phyloP scores from a whole-genome alignment of 2,888 invertebrate genomes.

The Phyto melanocephala region DNA sequence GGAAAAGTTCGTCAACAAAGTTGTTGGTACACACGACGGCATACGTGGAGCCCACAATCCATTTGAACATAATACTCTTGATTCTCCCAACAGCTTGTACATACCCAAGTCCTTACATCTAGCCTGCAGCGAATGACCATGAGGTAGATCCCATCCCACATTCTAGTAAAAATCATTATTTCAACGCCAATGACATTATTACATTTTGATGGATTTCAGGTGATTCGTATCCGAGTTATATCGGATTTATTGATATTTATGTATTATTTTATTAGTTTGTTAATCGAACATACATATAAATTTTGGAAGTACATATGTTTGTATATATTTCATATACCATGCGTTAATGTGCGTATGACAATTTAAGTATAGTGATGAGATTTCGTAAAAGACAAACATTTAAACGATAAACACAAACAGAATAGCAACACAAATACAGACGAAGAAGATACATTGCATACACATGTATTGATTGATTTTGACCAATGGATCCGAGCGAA shows the following conservation, averaged over 20 bases:
- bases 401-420: slow-evolving; percentile 49
- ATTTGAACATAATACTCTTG: slow-evolving; percentile 88
- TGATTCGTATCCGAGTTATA: slow-evolving; percentile 35
- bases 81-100: slow-evolving; percentile 90
- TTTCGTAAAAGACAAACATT: slow-evolving; percentile 16
- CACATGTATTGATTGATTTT: slow-evolving; percentile 13
- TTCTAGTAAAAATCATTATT: slow-evolving; percentile 75
- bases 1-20: slow-evolving; percentile 90
- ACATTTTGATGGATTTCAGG: slow-evolving; percentile 35
- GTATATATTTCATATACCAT: background rate
- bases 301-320: background rate
- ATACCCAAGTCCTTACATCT: slow-evolving; percentile 90
- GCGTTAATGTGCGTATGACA: slow-evolving; percentile 30
- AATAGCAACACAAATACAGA: slow-evolving; percentile 15
- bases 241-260: slow-evolving; percentile 3
- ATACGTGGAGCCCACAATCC: slow-evolving; percentile 88
- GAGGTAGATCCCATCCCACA: slow-evolving; percentile 85
- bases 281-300: background rate
- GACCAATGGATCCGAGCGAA: slow-evolving; percentile 49
- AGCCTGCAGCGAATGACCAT: slow-evolving; percentile 87
- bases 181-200: slow-evolving; percentile 40
- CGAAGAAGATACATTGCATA: slow-evolving; percentile 10
- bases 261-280: background rate
- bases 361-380: slow-evolving; percentile 11
- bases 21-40: slow-evolving; percentile 92